Base-by-base conservation (phyloP, 2,113 vertebrate species). In the Peromyscus leucopus region DNA sequence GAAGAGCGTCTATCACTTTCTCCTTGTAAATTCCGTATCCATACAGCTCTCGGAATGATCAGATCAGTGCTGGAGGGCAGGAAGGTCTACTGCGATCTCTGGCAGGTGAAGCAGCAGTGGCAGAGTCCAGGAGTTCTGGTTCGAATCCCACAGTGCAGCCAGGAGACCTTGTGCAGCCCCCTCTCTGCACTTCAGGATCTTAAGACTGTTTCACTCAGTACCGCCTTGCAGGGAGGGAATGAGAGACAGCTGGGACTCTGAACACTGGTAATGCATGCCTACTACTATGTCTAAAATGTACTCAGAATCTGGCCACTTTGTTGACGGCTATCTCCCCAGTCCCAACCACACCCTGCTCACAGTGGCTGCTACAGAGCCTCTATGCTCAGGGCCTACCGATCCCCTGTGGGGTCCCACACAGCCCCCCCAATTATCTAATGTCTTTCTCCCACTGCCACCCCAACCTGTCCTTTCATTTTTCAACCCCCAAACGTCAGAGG, bases 1-100 rank as follows among this genome's bases (percentile, higher is more conserved):
- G 65, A 83, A 74, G 92, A 48, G 4, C 48, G 26, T 72, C 51
- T 75, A 80, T 46, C 65, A 42, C 71, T n/a, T 78, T 95, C 91
- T 93, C 93, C 28, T 88, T 91, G 26, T 57, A 82, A 93, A 51
- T 36, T 78, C 90, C 28, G 22, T 42, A 88, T 76, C 51, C 22
- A 93, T 42, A 89, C 61, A 69, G 24, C 33, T 80, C 7, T 24
- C 31, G 13, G 31, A 89, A 65, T 55, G 36, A 96, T 65, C 21
- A 55, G 59, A 72, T 39, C 42, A 42, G 19, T 74, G 84, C 42
- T 86, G 42, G 86, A 48, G 89, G 91, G 67, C 28, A 9, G 76
- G 11, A 36, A 24, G 3, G 31, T 7, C 12, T 36, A 16, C 0
- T 15, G 42, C 87, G 21, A 84, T 11, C 55, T 71, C 51, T 48